Evolutionary conservation across 2,113 vertebrate genomes (phyloP).

Genomic region (Glareola pratincola): DNA sequence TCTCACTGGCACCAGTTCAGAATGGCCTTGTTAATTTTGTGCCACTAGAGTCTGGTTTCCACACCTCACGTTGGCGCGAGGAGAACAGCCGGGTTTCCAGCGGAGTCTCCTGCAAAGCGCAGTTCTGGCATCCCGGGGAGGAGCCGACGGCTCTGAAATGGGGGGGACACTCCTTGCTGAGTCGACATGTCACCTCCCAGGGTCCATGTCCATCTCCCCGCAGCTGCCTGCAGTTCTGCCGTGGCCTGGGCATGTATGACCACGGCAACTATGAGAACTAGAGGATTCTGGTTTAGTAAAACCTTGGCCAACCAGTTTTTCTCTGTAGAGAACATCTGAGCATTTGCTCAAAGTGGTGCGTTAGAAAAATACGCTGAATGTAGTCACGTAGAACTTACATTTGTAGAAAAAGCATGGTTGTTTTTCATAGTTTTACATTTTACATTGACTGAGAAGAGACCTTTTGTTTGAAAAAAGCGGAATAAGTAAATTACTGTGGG

Average conservation of each 20-base stretch:
- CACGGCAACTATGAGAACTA: neutral
- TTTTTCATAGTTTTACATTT: neutral
- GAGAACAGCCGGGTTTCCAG: neutral
- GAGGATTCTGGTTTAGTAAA: neutral
- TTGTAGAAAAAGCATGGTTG: neutral
- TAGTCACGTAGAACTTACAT: neutral
- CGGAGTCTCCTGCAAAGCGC: neutral
- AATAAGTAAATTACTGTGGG: neutral
- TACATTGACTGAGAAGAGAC: neutral
- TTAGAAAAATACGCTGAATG: neutral
- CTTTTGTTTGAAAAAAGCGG: neutral
- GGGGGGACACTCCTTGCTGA: neutral
- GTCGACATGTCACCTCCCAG: neutral
- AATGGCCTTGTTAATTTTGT: constrained; percentile 11
- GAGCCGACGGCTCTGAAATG: neutral
- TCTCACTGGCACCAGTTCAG: neutral
- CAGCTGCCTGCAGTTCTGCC: neutral
- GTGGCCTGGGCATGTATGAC: fast-evolving
- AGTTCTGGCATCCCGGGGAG: neutral
- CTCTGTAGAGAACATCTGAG: neutral
- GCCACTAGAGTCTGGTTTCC: constrained; percentile 1
- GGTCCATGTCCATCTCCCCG: neutral
- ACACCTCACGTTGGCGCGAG: neutral
- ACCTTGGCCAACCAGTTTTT: neutral
- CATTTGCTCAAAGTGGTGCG: neutral